These are phyloP conservation scores for Pyrrhia umbra DNA, from an alignment of 2,888 invertebrate species.

Conservation along the genomic window DNA sequence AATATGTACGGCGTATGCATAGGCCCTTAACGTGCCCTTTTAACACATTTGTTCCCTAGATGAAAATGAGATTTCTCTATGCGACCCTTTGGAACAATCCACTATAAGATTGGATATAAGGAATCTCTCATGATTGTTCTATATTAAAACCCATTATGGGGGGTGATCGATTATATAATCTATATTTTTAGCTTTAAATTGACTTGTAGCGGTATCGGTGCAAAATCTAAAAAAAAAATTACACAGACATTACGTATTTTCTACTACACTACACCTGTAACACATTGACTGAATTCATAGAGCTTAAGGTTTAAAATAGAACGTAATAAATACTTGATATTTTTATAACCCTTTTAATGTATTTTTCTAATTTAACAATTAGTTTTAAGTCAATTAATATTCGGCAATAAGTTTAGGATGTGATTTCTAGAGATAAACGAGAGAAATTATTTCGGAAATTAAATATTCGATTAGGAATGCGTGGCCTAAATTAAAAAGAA, in stretches of 20 bases:
- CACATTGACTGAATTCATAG: constrained; percentile 68
- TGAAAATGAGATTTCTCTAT: no score
- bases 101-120: no score
- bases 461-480: constrained; percentile 56
- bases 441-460: constrained; percentile 45
- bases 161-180: background rate
- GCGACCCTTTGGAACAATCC: background rate
- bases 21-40: no score
- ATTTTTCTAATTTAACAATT: constrained; percentile 56
- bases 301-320: constrained; percentile 69
- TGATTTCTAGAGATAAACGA: constrained; percentile 69
- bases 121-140: no score
- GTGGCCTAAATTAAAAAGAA: constrained; percentile 66
- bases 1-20: no score
- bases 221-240: background rate
- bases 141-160: no score
- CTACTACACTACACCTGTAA: constrained; percentile 26
- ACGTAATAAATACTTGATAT: constrained; percentile 63
- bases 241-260: constrained; percentile 4
- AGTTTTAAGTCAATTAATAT: constrained; percentile 78
- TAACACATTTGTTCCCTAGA: no score
- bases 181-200: background rate
- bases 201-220: constrained; percentile 14
- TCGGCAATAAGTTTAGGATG: constrained; percentile 81
- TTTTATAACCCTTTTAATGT: constrained; percentile 72